Base-by-base conservation (phyloP, 2,113 vertebrate genomes). In the Chaenocephalus aceratus region DNA sequence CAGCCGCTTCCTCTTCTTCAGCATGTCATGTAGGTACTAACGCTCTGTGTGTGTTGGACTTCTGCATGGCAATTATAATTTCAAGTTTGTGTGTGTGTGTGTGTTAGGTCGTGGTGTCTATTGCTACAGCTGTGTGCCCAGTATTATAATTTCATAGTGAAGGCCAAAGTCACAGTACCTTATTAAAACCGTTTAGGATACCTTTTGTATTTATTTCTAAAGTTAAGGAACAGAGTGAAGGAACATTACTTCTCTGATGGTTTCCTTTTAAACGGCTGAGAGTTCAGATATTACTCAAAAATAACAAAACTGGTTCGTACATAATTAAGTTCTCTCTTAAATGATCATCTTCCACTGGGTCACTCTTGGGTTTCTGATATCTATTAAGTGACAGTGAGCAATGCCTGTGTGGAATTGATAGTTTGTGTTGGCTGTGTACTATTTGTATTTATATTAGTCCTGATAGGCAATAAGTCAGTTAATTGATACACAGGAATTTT, bases 1-100 rank as follows among this genome's bases (percentile, higher is more conserved):
- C 94, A 93, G 95, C 91, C 97, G 96, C 77, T 86, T 97, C 93
- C 36, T 98, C 91, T 94, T 98, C 90, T 97, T 97, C 96, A 96
- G 95, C 88, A 97, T 98, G 96, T 97, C 94, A 78, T 98, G 98
- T 99, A 98, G 95, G 98, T 97, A 96, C 67, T n/a, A 36, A 57
- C 26, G 56, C 48, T 56, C 23, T 61, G 26, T 58, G 21, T 76
- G 26, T 46, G 52, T 61, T 8, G 76, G 5, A 68, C 36, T 41
- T 41, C 36, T 41, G 36, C 5, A 41, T 41, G 36, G 36, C 36
- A 41, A 67, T 58, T 51, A 46, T 21, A 2, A 11, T 21, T 67
- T 21, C 3, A 6, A 23, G 5, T 44, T 16, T 72, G 6, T 58
- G 26, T 68, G 16, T 21, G 21, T 21, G 21, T 73, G 65, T 72